Conservation (phyloP, 2,113 vertebrate species). For the Elgaria multicarinata region DNA sequence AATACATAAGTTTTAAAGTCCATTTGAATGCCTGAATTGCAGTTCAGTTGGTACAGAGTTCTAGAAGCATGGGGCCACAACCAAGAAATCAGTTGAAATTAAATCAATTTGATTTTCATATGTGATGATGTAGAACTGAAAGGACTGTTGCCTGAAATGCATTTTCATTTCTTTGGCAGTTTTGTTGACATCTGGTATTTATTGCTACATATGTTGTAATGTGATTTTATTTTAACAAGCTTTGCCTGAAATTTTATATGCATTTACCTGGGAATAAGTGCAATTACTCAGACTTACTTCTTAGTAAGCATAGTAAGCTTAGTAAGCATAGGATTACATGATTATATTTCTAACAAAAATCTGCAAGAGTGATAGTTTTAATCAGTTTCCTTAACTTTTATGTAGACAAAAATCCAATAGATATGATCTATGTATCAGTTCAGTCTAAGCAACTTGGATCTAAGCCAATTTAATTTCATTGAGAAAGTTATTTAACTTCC, state of each 20-base stretch:
- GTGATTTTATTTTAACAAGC: neutral
- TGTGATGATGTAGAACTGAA: too few relatives aligned
- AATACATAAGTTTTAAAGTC: too few relatives aligned
- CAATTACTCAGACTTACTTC: neutral
- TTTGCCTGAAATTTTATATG: too few relatives aligned
- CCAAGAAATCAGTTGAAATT: too few relatives aligned
- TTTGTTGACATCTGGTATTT: neutral
- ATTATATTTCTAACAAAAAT: constrained; percentile 21
- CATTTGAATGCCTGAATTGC: too few relatives aligned
- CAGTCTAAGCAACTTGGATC: neutral
- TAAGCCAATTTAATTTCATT: constrained; percentile 10
- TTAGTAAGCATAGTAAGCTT: neutral
- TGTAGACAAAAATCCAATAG: neutral
- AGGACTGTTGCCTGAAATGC: neutral
- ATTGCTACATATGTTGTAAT: neutral
- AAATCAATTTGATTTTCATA: too few relatives aligned
- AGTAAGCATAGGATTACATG: neutral
- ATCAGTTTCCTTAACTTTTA: constrained; percentile 18
- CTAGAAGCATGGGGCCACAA: too few relatives aligned
- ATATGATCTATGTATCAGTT: neutral
- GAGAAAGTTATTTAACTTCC: neutral
- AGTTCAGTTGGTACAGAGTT: too few relatives aligned
- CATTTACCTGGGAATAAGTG: neutral
- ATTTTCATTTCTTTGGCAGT: neutral
- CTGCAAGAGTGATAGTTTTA: neutral